Conservation (phyloP, 37 sponge, comb jelly and placozoan species). For the Geodia barretti region DNA sequence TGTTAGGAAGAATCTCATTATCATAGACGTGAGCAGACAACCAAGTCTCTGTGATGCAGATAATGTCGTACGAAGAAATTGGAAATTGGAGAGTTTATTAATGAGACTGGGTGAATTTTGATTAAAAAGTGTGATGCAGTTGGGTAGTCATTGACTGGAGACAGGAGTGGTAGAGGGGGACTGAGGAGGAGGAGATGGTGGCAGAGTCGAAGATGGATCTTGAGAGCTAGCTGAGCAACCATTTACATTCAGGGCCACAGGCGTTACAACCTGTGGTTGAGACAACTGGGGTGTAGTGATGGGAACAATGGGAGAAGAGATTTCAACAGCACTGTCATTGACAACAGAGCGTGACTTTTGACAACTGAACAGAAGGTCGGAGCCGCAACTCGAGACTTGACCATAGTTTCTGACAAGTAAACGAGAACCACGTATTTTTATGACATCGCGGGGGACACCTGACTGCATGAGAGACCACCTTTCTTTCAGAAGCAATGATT, state of each 20-base stretch:
- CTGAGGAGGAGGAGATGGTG: neutral
- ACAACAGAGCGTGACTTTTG: neutral
- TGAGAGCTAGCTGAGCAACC: neutral
- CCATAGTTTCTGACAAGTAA: neutral
- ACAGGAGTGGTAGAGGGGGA: neutral
- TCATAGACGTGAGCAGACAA: conserved; percentile 9
- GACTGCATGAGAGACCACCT: neutral
- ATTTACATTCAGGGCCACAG: neutral
- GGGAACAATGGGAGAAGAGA: neutral
- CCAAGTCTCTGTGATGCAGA: conserved; percentile 46
- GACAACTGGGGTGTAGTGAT: neutral
- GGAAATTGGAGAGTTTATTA: conserved; percentile 22
- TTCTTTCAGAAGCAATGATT: neutral
- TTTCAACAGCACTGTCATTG: neutral
- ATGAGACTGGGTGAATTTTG: conserved; percentile 34
- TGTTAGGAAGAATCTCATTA: conserved; percentile 24
- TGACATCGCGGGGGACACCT: neutral
- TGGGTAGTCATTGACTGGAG: neutral
- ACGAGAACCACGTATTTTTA: neutral
- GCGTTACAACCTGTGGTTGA: neutral
- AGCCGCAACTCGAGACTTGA: neutral
- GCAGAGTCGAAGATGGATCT: neutral
- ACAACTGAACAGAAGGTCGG: neutral
- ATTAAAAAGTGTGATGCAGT: too few relatives aligned
- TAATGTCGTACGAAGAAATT: conserved; percentile 1